These are phyloP conservation scores for Etheostoma spectabile DNA, from an alignment of 2,113 vertebrate species.

Conservation along the genomic window DNA sequence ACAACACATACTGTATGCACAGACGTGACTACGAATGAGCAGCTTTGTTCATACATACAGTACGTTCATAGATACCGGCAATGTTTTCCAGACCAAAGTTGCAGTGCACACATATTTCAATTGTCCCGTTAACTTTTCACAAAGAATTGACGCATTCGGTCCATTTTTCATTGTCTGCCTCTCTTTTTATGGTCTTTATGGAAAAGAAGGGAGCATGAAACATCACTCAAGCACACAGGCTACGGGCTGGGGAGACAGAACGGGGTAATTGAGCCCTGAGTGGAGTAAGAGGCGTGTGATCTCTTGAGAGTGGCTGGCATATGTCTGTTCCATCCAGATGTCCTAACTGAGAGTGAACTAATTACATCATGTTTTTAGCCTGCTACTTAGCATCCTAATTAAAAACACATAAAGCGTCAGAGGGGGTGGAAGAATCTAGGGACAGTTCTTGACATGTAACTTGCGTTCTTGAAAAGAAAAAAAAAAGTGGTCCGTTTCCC, in stretches of 20 bases:
- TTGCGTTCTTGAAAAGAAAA: conserved; percentile 37
- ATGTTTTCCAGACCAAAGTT: not conserved
- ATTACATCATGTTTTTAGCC: conserved; percentile 75
- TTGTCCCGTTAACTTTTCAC: conserved; percentile 23
- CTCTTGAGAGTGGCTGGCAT: conserved; percentile 58
- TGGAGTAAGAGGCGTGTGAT: conserved; percentile 53
- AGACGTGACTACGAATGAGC: not conserved
- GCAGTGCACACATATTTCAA: not conserved
- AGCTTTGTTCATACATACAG: not conserved
- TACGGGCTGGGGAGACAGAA: conserved; percentile 44
- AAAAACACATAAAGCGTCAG: conserved; percentile 50
- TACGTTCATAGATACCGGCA: not conserved
- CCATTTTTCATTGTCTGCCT: conserved; percentile 2
- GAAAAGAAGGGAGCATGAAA: conserved; percentile 5
- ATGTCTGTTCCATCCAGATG: conserved; percentile 68
- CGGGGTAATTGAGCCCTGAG: conserved; percentile 73
- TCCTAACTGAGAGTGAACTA: conserved; percentile 64
- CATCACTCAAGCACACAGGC: conserved; percentile 29
- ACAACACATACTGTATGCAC: not conserved
- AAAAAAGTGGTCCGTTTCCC: not conserved
- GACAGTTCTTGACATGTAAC: conserved; percentile 30
- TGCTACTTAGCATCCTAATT: conserved; percentile 77
- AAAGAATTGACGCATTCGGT: conserved; percentile 2
- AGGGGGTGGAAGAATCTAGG: conserved; percentile 29
- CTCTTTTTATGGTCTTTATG: conserved; percentile 19